These are phyloP conservation scores for Sialia sialis DNA, from an alignment of 2,113 vertebrate genomes.

Conservation along the genomic window DNA sequence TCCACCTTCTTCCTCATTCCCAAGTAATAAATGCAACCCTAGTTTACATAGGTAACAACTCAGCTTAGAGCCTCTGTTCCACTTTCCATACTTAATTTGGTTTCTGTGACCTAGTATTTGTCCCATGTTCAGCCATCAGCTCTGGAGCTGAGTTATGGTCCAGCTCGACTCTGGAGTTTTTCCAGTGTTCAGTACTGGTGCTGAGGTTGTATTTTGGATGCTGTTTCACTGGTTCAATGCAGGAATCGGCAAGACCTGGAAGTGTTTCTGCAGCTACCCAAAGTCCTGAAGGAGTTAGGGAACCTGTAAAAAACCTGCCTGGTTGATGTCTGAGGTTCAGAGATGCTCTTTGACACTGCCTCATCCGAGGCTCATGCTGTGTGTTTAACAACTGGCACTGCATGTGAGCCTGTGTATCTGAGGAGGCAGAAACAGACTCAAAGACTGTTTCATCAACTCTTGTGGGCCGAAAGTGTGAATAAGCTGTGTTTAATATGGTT, in stretches of 20 bases:
- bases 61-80: not conserved
- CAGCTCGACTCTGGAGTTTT: not conserved
- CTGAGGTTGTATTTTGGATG: not conserved
- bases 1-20: constrained; percentile 26
- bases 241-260: not conserved
- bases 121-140: not conserved
- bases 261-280: not conserved
- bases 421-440: not conserved
- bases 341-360: not conserved
- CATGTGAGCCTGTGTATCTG: not conserved
- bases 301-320: not conserved
- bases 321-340: not conserved
- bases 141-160: not conserved
- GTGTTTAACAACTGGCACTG: not conserved
- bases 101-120: constrained; percentile 43
- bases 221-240: not conserved
- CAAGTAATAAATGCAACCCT: not conserved
- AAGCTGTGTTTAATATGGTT: not conserved
- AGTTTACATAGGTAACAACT: not conserved
- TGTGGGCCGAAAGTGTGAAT: not conserved
- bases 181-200: not conserved
- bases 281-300: not conserved
- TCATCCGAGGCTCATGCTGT: not conserved
- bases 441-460: constrained; percentile 11
- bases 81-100: constrained; percentile 28